These are phyloP conservation scores for Crypturellus undulatus DNA, from an alignment of 2,113 vertebrate species.

Conservation along the genomic window DNA sequence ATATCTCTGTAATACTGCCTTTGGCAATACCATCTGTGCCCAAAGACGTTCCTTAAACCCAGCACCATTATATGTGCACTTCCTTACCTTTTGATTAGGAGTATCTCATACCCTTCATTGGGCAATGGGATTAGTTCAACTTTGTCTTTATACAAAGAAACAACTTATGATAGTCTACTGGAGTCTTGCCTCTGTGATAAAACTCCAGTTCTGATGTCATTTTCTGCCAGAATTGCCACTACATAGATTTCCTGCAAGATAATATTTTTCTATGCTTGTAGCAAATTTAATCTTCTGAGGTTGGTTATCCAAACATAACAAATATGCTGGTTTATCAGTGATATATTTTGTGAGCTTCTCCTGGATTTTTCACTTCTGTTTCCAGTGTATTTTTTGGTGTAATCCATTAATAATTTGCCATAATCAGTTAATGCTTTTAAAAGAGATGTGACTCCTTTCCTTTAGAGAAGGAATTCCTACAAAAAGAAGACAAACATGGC, in stretches of 20 bases:
- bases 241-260: not conserved
- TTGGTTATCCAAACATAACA: slow-evolving; percentile 31
- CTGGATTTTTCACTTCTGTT: slow-evolving; percentile 7
- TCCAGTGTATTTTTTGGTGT: not conserved
- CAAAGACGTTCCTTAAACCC: not conserved
- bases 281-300: slow-evolving; percentile 6
- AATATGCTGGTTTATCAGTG: slow-evolving; percentile 16
- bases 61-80: rapidly evolving
- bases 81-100: slow-evolving; percentile 4
- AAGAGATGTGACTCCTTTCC: not conserved
- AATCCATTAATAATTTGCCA: not conserved
- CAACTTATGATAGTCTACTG: slow-evolving; percentile 36
- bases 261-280: not conserved
- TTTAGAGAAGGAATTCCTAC: not conserved
- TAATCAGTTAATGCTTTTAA: not conserved
- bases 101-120: slow-evolving; percentile 30
- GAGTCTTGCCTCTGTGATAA: slow-evolving; percentile 3
- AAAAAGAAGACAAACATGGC: not conserved
- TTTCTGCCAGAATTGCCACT: slow-evolving; percentile 51
- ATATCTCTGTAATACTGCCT: not conserved
- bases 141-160: slow-evolving; percentile 35
- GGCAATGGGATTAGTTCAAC: slow-evolving; percentile 42
- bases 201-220: not conserved
- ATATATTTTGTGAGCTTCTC: not conserved
- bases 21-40: not conserved